phyloP scores from a whole-genome alignment of 1,140 invertebrate genomes.

The Caligus rogercresseyi region DNA sequence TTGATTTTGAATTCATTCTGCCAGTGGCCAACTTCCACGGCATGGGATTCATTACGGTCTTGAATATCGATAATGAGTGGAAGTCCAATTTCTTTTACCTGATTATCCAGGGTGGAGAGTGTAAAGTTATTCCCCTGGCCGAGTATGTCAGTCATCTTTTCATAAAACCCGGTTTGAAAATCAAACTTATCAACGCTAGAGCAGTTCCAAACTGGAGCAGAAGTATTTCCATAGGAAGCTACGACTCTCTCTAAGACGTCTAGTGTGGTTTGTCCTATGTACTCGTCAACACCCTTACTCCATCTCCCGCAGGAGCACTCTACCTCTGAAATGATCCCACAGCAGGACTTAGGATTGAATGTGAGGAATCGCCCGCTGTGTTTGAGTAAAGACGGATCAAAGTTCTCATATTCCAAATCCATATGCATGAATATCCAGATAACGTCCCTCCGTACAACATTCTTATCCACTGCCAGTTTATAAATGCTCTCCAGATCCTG shows the following conservation, averaged over 20 bases:
- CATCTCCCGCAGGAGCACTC: background rate
- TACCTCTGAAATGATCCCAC: background rate
- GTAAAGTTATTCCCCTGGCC: no score
- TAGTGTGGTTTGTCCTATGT: background rate
- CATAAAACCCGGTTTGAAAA: background rate
- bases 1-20: background rate
- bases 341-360: background rate
- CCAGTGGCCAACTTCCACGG: background rate
- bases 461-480: background rate
- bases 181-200: background rate
- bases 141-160: no score
- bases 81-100: background rate
- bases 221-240: background rate
- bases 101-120: background rate
- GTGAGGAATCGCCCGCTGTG: background rate
- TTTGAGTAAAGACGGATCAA: background rate
- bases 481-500: background rate
- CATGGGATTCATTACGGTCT: background rate
- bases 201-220: background rate
- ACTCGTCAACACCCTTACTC: background rate
- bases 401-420: constrained; percentile 4
- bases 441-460: background rate
- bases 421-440: constrained; percentile 2
- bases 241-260: background rate
- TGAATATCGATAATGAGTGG: background rate